These are phyloP conservation scores for Cataglyphis livida DNA, from an alignment of 2,888 invertebrate genomes.

Conservation along the genomic window DNA sequence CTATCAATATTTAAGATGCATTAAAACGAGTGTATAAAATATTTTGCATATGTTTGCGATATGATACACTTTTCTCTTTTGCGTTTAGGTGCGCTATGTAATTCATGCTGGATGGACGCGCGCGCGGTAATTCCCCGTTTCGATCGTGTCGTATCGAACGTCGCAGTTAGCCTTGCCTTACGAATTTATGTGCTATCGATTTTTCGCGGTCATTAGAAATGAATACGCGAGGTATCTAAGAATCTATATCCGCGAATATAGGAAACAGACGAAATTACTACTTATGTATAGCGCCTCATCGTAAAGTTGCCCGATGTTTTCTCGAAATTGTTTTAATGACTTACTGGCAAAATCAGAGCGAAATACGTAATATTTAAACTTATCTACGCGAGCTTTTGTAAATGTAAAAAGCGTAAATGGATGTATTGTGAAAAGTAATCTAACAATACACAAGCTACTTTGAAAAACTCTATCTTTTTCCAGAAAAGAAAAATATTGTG, in stretches of 20 bases:
- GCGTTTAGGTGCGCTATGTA: not conserved
- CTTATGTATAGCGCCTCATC: not conserved
- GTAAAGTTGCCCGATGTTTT: slow-evolving; percentile 48
- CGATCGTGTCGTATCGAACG: slow-evolving; percentile 66
- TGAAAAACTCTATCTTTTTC: not conserved
- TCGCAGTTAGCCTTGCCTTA: slow-evolving; percentile 71
- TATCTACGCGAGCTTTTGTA: not conserved
- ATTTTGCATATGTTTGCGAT: not conserved
- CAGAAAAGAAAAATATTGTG: not conserved
- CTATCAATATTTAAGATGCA: not conserved
- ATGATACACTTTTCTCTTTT: not conserved
- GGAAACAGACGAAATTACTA: slow-evolving; percentile 29
- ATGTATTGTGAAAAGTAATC: not conserved
- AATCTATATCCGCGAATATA: slow-evolving; percentile 51
- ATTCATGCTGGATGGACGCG: not conserved
- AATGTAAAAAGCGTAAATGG: not conserved
- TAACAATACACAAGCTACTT: not conserved
- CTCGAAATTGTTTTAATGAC: slow-evolving; percentile 28
- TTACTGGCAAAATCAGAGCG: not conserved
- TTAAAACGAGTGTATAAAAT: not conserved
- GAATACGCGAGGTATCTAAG: slow-evolving; percentile 64
- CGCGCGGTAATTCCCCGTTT: slow-evolving; percentile 36
- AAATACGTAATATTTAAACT: slow-evolving; percentile 23
- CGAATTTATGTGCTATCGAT: slow-evolving; percentile 79
- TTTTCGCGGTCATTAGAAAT: slow-evolving; percentile 70